Conservation (phyloP, 2,797 vertebrate genomes). For the Coregonus suidteri region DNA sequence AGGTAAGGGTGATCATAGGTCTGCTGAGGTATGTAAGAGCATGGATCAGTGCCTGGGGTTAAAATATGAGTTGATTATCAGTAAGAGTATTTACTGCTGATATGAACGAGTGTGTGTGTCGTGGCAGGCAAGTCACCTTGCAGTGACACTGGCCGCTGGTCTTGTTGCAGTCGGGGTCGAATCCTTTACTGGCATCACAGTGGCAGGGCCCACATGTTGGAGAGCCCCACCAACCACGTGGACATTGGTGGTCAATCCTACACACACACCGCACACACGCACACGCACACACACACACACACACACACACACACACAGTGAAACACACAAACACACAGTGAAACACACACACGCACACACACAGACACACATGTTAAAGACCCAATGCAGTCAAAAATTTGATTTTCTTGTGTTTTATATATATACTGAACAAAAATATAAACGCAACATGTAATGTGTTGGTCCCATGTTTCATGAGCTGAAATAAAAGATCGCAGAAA, state of each 20-base stretch:
- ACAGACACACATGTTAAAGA: neutral
- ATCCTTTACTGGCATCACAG: slow-evolving; percentile 91
- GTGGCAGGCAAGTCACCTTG: slow-evolving; percentile 81
- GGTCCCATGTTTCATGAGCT: no score
- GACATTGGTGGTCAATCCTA: slow-evolving; percentile 96
- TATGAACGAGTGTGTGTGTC: slow-evolving; percentile 14
- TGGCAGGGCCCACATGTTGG: slow-evolving; percentile 94
- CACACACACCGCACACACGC: slow-evolving; percentile 23
- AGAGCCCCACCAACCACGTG: slow-evolving; percentile 97
- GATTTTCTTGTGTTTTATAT: no score
- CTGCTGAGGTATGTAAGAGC: neutral
- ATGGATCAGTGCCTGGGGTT: neutral
- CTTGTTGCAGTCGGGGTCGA: slow-evolving; percentile 97
- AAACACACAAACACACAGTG: neutral
- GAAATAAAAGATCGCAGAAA: no score
- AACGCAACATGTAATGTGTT: no score
- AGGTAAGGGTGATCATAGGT: neutral
- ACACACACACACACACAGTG: slow-evolving; percentile 18
- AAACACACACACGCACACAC: neutral
- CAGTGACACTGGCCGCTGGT: slow-evolving; percentile 93
- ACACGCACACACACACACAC: neutral
- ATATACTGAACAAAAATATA: no score
- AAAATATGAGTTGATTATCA: neutral
- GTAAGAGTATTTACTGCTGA: no score
- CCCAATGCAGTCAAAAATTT: no score